These are phyloP conservation scores for Trissolcus japonicus DNA, from an alignment of 2,888 invertebrate species.

Conservation along the genomic window DNA sequence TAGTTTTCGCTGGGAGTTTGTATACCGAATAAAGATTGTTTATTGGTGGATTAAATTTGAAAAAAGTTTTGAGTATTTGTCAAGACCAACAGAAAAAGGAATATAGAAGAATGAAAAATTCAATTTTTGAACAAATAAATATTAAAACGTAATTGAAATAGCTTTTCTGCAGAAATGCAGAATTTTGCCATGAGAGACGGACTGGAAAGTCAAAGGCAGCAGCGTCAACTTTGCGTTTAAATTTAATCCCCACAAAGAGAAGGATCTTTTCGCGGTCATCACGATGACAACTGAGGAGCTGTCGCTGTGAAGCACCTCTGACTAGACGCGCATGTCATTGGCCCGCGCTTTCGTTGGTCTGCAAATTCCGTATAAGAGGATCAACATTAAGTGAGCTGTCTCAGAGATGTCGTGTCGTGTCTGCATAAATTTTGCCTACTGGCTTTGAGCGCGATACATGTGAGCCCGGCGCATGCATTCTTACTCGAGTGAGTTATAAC, in stretches of 20 bases:
- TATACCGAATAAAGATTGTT: too few relatives aligned
- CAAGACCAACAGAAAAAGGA: too few relatives aligned
- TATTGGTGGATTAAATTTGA: too few relatives aligned
- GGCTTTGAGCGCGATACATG: slow-evolving; percentile 30
- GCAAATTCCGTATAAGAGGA: slow-evolving; percentile 64
- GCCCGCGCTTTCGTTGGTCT: slow-evolving; percentile 19
- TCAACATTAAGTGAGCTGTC: slow-evolving; percentile 68
- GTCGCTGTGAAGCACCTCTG: not conserved
- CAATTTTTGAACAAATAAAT: too few relatives aligned
- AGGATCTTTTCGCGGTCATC: slow-evolving; percentile 22
- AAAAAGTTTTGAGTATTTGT: too few relatives aligned
- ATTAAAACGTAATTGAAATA: not conserved
- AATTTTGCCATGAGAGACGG: not conserved
- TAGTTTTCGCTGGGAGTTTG: too few relatives aligned
- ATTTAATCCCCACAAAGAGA: not conserved
- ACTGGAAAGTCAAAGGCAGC: not conserved
- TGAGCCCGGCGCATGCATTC: slow-evolving; percentile 26
- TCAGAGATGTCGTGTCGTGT: slow-evolving; percentile 61
- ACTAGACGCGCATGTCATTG: slow-evolving; percentile 42
- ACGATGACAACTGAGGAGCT: slow-evolving; percentile 25
- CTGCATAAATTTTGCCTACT: slow-evolving; percentile 65
- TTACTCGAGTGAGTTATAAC: slow-evolving; percentile 57
- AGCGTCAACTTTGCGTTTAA: not conserved
- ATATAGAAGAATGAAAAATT: too few relatives aligned
- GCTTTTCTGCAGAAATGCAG: not conserved